Evolutionary conservation across 2,113 vertebrate genomes (phyloP).

Genomic region (Solenodon paradoxus): DNA sequence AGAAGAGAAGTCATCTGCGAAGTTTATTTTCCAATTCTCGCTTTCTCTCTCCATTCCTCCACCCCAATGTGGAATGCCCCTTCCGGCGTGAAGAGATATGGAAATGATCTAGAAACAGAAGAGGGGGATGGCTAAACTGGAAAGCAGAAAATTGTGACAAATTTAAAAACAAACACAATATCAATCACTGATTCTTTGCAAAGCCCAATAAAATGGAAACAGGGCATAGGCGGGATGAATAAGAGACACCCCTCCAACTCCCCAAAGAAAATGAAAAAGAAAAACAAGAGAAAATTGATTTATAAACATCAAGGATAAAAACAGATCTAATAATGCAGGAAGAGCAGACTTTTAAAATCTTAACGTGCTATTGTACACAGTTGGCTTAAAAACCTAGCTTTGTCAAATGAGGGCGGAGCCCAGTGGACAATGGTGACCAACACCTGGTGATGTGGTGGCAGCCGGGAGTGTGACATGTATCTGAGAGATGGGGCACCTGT

Average conservation of each 20-base stretch:
- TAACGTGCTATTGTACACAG: not conserved
- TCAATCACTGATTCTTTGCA: not conserved
- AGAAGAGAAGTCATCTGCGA: not conserved
- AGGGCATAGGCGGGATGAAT: not conserved
- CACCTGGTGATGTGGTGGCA: too few relatives aligned
- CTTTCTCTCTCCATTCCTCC: too few relatives aligned
- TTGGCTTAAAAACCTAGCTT: not conserved
- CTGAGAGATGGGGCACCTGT: too few relatives aligned
- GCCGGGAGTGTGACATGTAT: too few relatives aligned
- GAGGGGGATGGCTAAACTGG: not conserved
- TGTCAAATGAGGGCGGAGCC: not conserved
- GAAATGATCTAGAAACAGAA: not conserved
- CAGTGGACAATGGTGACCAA: too few relatives aligned
- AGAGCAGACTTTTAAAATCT: not conserved
- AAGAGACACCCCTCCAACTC: too few relatives aligned
- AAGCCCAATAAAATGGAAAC: conserved; percentile 2
- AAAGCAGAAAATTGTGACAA: not conserved
- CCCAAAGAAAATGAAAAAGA: not conserved
- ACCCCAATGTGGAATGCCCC: not conserved
- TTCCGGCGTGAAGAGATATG: not conserved
- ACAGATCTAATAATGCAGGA: not conserved
- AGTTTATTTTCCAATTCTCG: not conserved
- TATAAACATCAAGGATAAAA: not conserved
- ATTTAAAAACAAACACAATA: not conserved
- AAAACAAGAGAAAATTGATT: not conserved